Evolutionary conservation across 2,888 invertebrate species (phyloP).

Genomic region (Xylocampa areola): DNA sequence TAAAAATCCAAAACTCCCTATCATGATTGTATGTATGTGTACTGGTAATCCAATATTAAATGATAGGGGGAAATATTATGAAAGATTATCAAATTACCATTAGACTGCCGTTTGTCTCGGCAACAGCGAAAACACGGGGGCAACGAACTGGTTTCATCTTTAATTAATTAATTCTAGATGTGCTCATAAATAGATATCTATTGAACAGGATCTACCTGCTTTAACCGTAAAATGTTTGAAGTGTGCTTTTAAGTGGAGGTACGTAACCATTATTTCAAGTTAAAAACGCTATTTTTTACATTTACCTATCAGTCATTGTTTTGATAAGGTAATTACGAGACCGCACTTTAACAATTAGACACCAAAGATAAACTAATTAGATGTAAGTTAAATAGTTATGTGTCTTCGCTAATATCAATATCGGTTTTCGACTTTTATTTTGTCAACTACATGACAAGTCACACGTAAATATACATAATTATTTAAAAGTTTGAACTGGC

Average conservation of each 20-base stretch:
- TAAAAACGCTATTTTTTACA: too few relatives aligned
- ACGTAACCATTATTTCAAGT: too few relatives aligned
- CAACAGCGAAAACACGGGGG: slow-evolving; percentile 35
- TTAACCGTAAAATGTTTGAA: not conserved
- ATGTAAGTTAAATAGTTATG: not conserved
- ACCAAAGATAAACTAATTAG: not conserved
- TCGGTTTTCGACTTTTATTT: not conserved
- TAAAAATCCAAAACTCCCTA: too few relatives aligned
- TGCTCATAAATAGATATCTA: slow-evolving; percentile 6
- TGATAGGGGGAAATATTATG: slow-evolving; percentile 1
- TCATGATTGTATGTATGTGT: too few relatives aligned
- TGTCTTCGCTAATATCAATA: not conserved
- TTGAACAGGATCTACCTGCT: slow-evolving; percentile 2
- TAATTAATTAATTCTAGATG: slow-evolving; percentile 48
- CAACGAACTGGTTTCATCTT: slow-evolving; percentile 50
- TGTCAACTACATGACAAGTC: not conserved
- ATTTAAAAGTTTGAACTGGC: not conserved
- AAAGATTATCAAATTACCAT: slow-evolving; percentile 24
- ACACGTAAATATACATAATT: not conserved
- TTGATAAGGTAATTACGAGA: too few relatives aligned
- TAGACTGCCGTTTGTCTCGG: slow-evolving; percentile 24
- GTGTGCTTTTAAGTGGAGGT: not conserved
- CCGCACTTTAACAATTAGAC: not conserved
- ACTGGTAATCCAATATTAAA: too few relatives aligned
- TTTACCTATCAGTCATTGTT: too few relatives aligned